phyloP scores from a whole-genome alignment of 2,113 vertebrate genomes.

The Scolopax mira region DNA sequence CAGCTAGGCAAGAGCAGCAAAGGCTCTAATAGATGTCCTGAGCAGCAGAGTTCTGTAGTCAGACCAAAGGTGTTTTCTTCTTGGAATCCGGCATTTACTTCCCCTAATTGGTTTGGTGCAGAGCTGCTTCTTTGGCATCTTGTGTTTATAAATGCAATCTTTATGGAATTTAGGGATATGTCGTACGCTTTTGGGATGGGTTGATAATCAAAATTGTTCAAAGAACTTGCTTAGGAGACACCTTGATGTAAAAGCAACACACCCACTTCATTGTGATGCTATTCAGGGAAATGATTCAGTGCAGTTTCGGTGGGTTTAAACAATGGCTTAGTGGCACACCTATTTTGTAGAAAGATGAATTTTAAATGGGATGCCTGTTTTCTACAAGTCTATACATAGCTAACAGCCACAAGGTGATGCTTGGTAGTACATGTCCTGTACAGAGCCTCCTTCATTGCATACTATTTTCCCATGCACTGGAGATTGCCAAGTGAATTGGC shows the following conservation, averaged over 20 bases:
- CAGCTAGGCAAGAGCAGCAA: fast-evolving
- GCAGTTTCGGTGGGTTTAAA: slow-evolving; percentile 63
- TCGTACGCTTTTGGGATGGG: not conserved
- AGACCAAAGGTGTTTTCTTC: not conserved
- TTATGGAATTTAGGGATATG: not conserved
- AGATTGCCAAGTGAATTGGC: not conserved
- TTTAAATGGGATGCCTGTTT: slow-evolving; percentile 35
- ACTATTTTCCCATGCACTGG: not conserved
- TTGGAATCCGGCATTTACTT: not conserved
- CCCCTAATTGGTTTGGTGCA: not conserved
- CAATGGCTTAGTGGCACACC: slow-evolving; percentile 59
- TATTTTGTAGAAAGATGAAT: slow-evolving; percentile 58
- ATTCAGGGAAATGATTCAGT: slow-evolving; percentile 65
- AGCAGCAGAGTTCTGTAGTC: not conserved
- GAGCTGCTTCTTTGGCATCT: not conserved
- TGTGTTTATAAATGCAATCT: not conserved
- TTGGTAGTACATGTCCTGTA: not conserved
- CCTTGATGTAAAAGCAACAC: slow-evolving; percentile 46
- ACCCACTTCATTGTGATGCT: slow-evolving; percentile 57
- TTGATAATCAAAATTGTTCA: not conserved
- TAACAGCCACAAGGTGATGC: slow-evolving; percentile 1
- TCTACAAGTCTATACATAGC: slow-evolving; percentile 35
- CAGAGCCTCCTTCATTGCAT: not conserved
- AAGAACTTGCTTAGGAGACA: slow-evolving; percentile 43
- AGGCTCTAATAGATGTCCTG: not conserved